Base-by-base conservation (phyloP, 2,113 vertebrate species). In the Empidonax traillii region DNA sequence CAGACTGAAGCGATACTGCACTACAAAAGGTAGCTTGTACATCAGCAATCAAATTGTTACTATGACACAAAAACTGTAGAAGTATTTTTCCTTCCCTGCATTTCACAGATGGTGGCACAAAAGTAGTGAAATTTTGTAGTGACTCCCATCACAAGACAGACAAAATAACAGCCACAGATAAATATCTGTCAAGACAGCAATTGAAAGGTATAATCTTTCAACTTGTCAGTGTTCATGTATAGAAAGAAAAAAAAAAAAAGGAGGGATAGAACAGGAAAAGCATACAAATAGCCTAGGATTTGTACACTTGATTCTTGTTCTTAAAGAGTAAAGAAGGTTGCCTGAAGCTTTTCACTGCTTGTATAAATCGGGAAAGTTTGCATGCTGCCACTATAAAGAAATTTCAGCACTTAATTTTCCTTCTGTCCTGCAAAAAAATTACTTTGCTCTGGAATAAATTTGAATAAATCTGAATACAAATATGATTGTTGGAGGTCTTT, bases 81-180 rank as follows among this genome's bases (percentile, higher is more conserved):
- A 89, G 78, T 37, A 13, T 68, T 88, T 88, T 84, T 90, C 28
- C 22, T 75, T 84, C 65, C 23, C 31, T 52, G 25, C 12, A 65
- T 69, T 85, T 93, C 58, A 65, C 17, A 75, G 35, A 63, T 35
- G 41, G 31, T 76, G n/a, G 69, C 41, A 82, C n/a, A 75, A 91
- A 82, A 44, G 33, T 47, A 43, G 31, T 53, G 49, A 31, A 82
- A 72, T n/a, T 46, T 88, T 91, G 41, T 47, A 67, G 39, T 68
- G 62, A 93, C 39, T 93, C 52, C 43, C 56, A 51, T 63, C 78
- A 82, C 20, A 76, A 90, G 49, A 53, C 16, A 82, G 85, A 52
- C 71, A 85, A 94, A 91, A 91, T 89, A 95, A 96, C 89, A 94
- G 25, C 17, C 53, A 68, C 44, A 63, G 69, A 81, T 67, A 96